Base-by-base conservation (phyloP, 2,797 vertebrate species). In the Acrocephalus scirpaceus region DNA sequence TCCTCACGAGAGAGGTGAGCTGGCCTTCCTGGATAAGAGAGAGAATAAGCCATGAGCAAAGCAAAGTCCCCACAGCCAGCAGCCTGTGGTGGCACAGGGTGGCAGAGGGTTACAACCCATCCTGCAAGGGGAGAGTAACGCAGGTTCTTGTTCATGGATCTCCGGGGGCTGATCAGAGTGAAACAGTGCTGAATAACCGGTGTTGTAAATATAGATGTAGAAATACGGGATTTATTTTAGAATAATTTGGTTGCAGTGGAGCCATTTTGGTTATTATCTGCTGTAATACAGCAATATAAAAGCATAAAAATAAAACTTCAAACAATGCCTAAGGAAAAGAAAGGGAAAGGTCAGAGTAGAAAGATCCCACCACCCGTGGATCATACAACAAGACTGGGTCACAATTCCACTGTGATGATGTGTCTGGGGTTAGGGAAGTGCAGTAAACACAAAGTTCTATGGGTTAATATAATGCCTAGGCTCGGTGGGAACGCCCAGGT, bases 21-120 rank as follows among this genome's bases (percentile, higher is more conserved):
- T 62, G 61, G 82, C 73, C 82, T 89, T 87, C 95, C 98, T 98
- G 93, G 22, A 14, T 0, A 1, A 82, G 18, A 75, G 10, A 64
- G 14, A 56, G 48, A 75, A 23, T 2, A 9, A 53, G 14, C 26
- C 16, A 5, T 34, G 16, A 92, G 60, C 54, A 40, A 56, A 58
- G 36, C 20, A 4, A 5, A 40, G 18, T 14, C 27, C 29, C 45
- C 57, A 4, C 0, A 26, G 47, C 13, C 34, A 69, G 32, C n/a
- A 16, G 44, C 53, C 53, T 1, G 2, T 0, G 11, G 17, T 5
- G n/a, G 57, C 42, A 61, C 1, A 4, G 21, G 16, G 14, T 19
- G 86, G 27, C 16, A 25, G 40, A 48, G 18, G 4, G 47, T 9
- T 3, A 51, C 27, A 45, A 10, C 12, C 62, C 27, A 4, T 16